Evolutionary conservation across 2,113 vertebrate species (phyloP).

Genomic region (Bungarus multicinctus): DNA sequence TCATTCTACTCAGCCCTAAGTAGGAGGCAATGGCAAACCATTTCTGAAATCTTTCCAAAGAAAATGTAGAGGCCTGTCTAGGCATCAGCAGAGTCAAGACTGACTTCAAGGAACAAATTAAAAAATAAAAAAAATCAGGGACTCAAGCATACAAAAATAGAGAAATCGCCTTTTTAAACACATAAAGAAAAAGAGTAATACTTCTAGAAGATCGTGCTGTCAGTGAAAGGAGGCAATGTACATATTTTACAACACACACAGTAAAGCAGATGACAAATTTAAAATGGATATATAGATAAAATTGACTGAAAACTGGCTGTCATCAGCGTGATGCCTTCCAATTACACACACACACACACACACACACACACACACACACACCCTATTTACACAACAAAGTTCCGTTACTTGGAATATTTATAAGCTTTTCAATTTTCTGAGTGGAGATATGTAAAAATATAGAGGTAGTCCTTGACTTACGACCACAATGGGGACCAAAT

Average conservation of each 20-base stretch:
- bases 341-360: too few species aligned
- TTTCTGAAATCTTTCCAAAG: not conserved
- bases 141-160: not conserved
- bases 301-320: not conserved
- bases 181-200: not conserved
- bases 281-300: not conserved
- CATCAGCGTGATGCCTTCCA: too few species aligned
- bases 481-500: not conserved
- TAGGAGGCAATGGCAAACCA: not conserved
- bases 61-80: not conserved
- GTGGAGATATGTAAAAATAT: not conserved
- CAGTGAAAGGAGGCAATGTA: not conserved
- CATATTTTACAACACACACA: not conserved
- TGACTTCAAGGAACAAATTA: not conserved
- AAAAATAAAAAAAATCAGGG: not conserved
- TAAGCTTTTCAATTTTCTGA: not conserved
- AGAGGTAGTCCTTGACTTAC: not conserved
- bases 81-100: not conserved
- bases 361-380: too few species aligned
- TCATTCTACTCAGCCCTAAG: not conserved
- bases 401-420: not conserved
- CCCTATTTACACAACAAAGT: too few species aligned
- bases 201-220: not conserved
- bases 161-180: not conserved
- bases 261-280: not conserved